Percentiles rank a stretch among this genome's conserved stretches.
These are phyloP conservation scores for Gasterosteus aculeatus DNA, from an alignment of 2,113 vertebrate genomes.

Conservation along the genomic window DNA sequence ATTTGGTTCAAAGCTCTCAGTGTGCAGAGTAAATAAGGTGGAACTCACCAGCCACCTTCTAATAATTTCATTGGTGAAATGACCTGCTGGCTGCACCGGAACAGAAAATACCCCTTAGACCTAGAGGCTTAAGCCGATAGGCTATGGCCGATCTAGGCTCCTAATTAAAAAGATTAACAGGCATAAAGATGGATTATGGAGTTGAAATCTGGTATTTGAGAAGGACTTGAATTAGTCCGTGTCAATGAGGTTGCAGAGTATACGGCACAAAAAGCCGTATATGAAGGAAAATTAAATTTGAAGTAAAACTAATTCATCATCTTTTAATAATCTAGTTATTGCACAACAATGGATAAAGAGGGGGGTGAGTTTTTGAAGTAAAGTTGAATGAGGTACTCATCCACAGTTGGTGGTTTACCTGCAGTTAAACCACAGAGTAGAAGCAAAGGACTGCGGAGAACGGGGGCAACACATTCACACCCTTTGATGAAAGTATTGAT, in stretches of 20 bases:
- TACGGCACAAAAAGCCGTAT: neutral
- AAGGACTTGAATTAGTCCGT: neutral
- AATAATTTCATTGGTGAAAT: neutral
- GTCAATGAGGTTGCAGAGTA: conserved; percentile 4
- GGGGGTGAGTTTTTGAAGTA: neutral
- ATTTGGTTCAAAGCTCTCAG: neutral
- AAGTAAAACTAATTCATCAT: neutral
- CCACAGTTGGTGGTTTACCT: neutral
- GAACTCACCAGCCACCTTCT: neutral
- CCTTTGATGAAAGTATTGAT: neutral
- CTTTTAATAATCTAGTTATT: neutral
- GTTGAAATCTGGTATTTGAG: conserved; percentile 23
- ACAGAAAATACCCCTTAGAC: neutral
- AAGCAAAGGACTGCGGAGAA: neutral
- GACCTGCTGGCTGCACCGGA: neutral
- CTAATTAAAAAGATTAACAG: conserved; percentile 57
- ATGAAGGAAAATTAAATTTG: neutral
- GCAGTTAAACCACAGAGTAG: neutral
- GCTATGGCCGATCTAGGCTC: neutral
- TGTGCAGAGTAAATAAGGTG: neutral
- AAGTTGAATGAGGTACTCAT: neutral
- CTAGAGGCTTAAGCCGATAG: neutral
- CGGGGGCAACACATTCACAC: neutral
- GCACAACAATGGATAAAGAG: neutral
- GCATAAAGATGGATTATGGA: conserved; percentile 32